Evolutionary conservation across 2,888 invertebrate genomes (phyloP).

Genomic region (Hirudinaria manillensis): DNA sequence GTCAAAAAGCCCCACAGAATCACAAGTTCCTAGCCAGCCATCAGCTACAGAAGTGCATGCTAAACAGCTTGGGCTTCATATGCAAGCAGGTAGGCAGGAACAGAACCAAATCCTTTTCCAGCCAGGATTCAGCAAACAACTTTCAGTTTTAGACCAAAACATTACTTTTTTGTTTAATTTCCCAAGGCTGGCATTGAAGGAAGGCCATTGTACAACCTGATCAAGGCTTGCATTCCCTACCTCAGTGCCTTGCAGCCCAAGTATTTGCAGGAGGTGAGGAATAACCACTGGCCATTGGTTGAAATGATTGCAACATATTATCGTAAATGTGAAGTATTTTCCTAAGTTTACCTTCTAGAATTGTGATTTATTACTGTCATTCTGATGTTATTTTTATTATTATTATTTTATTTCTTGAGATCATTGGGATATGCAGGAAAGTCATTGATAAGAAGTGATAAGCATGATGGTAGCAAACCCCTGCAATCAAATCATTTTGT

Average conservation of each 20-base stretch:
- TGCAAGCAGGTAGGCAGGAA: conserved; percentile 41
- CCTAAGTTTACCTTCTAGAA: no score
- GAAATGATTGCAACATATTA: no score
- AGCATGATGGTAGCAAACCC: no score
- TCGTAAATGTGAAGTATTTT: no score
- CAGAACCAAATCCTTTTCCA: no score
- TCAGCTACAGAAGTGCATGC: conserved; percentile 45
- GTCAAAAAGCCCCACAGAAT: conserved; percentile 40
- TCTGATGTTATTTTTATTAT: background rate
- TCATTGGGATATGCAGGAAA: no score
- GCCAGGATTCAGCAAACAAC: background rate
- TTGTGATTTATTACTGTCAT: background rate
- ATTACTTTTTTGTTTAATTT: background rate
- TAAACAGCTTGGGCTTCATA: conserved; percentile 42
- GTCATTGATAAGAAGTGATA: no score
- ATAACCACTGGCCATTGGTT: no score
- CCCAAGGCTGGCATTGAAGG: conserved; percentile 24
- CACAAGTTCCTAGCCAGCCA: conserved; percentile 46
- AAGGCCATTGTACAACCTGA: background rate
- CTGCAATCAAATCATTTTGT: no score
- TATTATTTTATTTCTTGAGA: conserved; percentile 1
- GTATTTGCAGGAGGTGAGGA: conserved; percentile 44
- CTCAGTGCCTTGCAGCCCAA: conserved; percentile 45
- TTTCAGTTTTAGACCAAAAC: background rate
- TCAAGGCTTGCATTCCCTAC: conserved; percentile 44